Evolutionary conservation across 1,140 invertebrate genomes (phyloP).

Genomic region (Ceratosolen fusciceps): DNA sequence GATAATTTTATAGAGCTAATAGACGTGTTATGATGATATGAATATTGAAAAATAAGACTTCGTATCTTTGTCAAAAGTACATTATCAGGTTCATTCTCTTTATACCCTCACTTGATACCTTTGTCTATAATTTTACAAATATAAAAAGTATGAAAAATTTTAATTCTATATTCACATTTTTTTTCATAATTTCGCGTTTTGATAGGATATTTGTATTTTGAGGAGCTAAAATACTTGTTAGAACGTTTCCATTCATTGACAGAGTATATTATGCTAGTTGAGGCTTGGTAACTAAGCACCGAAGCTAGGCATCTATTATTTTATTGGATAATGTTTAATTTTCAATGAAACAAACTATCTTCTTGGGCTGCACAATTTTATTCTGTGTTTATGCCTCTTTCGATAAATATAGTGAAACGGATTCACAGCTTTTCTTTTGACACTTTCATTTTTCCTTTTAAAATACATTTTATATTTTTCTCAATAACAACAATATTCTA

Average conservation of each 20-base stretch:
- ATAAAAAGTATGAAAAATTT: constrained; percentile 50
- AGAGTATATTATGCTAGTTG: constrained; percentile 47
- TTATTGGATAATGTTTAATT: constrained; percentile 59
- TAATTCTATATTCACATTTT: constrained; percentile 48
- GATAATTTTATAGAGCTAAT: constrained; percentile 22
- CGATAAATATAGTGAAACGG: not conserved
- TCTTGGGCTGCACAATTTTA: constrained; percentile 24
- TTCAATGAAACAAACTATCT: constrained; percentile 52
- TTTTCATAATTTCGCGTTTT: constrained; percentile 43
- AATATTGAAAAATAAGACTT: constrained; percentile 5
- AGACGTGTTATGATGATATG: no score
- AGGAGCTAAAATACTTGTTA: constrained; percentile 43
- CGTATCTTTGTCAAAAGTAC: constrained; percentile 1
- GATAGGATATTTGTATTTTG: constrained; percentile 43
- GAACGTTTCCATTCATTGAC: constrained; percentile 38
- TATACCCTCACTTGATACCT: constrained; percentile 31
- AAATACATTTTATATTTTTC: constrained; percentile 16
- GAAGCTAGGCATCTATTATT: constrained; percentile 47
- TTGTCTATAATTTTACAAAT: constrained; percentile 35
- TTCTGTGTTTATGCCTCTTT: constrained; percentile 26
- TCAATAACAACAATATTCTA: constrained; percentile 16
- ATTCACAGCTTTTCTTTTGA: constrained; percentile 24
- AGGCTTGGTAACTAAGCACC: constrained; percentile 50
- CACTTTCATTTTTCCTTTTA: constrained; percentile 3
- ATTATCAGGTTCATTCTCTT: constrained; percentile 2